Base-by-base conservation (phyloP, 2,113 vertebrate species). In the Tyto alba region DNA sequence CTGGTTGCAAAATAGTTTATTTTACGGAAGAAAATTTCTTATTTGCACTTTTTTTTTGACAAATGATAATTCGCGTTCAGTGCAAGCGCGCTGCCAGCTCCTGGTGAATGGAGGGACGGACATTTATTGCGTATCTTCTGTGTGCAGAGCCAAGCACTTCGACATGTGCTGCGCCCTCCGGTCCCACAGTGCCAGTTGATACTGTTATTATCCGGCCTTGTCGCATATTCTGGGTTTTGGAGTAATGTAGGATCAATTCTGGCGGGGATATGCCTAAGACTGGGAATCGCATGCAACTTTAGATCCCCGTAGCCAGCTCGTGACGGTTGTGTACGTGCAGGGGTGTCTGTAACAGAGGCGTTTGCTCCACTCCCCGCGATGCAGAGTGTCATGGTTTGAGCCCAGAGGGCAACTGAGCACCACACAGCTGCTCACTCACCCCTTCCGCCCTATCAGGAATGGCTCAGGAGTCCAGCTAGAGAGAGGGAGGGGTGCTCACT, bases 261-360 rank as follows among this genome's bases (percentile, higher is more conserved):
- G 45, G 34, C 66, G 55, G 74, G 64, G 43, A 27, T 40, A 18
- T 26, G n/a, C 20, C 47, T 38, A 9, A 56, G 23, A 9, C 63
- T 56, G 62, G 59, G 43, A 75, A 72, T 6, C 29, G 50, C 21
- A 40, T 34, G 43, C 43, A 56, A 23, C 22, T 27, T 76, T 75
- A 77, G 32, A 6, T 41, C 45, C 52, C 19, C 9, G 8, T 29
- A 22, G 40, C 2, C 22, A 60, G 32, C 34, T 38, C 11, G 2
- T 7, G 9, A 6, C 43, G 79, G 38, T 14, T 16, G 29, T 8
- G 26, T 26, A 4, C 1, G 6, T 32, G 6, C 20, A 14, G 32
- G 22, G 16, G 2, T 0, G 1, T 32, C 50, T 17, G 18, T 16
- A 38, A 10, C 9, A 53, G 53, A 50, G 13, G 19, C 1, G 2